Percentiles rank a stretch among this genome's conserved stretches.
phyloP scores from a whole-genome alignment of 2,888 invertebrate genomes.

The Lithophane leautieri region DNA sequence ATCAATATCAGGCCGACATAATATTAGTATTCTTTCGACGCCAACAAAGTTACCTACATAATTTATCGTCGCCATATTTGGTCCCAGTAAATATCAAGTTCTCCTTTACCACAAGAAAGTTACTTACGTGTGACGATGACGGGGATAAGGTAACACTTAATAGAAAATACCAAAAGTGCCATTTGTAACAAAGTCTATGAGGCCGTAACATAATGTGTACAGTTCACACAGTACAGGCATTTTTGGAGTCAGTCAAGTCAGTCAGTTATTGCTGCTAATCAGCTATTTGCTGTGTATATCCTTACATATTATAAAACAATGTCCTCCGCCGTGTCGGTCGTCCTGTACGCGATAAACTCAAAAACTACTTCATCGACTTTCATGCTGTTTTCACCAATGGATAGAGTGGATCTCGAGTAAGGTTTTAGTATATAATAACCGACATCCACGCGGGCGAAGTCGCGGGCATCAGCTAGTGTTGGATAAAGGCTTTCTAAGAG shows the following conservation, averaged over 20 bases:
- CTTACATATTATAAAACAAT: too few species aligned
- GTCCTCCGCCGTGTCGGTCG: too few species aligned
- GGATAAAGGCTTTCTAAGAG: not conserved
- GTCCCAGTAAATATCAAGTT: conserved; percentile 60
- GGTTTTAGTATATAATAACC: too few species aligned
- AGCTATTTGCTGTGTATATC: not conserved
- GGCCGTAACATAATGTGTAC: too few species aligned
- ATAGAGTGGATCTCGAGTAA: too few species aligned
- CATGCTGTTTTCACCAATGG: too few species aligned
- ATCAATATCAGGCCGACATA: conserved; percentile 15
- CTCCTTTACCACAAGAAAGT: conserved; percentile 57
- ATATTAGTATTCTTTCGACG: conserved; percentile 59
- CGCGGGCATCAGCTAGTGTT: too few species aligned
- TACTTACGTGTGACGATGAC: conserved; percentile 55
- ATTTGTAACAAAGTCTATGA: conserved; percentile 7
- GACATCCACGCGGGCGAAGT: too few species aligned
- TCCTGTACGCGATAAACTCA: too few species aligned
- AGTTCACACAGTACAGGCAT: too few species aligned
- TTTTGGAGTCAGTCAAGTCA: too few species aligned
- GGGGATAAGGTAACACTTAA: conserved; percentile 19
- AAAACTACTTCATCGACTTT: too few species aligned
- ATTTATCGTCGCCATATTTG: conserved; percentile 57
- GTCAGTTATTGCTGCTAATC: not conserved
- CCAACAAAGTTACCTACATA: conserved; percentile 46
- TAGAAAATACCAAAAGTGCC: conserved; percentile 28